These are phyloP conservation scores for Hypomesus transpacificus DNA, from an alignment of 2,113 vertebrate species.

Conservation along the genomic window DNA sequence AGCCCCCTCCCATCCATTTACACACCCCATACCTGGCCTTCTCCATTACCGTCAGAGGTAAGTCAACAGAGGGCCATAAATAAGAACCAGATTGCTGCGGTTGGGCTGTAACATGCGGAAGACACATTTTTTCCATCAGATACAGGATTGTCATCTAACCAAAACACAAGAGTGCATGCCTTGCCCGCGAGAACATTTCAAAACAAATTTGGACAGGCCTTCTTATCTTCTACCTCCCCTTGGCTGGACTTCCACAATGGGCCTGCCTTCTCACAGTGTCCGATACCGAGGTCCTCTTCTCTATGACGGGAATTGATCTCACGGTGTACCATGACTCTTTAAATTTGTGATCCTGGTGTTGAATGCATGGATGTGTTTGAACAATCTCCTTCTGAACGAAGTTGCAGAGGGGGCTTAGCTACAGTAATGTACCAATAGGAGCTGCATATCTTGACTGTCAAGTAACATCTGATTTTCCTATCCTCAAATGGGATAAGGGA, in stretches of 20 bases:
- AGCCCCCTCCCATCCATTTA: background rate
- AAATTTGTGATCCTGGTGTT: background rate
- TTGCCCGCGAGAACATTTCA: constrained; percentile 40
- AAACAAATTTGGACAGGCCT: constrained; percentile 37
- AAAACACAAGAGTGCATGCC: constrained; percentile 35
- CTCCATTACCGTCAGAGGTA: constrained; percentile 20
- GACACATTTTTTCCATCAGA: constrained; percentile 39
- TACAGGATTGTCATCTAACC: constrained; percentile 35
- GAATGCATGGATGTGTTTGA: background rate
- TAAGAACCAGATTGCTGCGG: constrained; percentile 43
- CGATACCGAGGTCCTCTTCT: constrained; percentile 16
- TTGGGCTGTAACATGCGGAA: constrained; percentile 35
- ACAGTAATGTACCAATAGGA: too few species aligned
- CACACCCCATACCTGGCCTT: constrained; percentile 22
- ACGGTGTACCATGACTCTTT: background rate
- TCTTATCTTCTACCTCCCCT: constrained; percentile 28
- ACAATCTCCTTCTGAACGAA: background rate
- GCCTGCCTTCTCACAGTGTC: constrained; percentile 16
- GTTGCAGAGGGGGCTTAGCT: too few species aligned
- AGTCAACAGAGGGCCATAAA: constrained; percentile 24
- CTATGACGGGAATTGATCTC: constrained; percentile 24
- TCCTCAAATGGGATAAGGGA: too few species aligned
- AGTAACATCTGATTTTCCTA: background rate
- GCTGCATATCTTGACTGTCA: too few species aligned
- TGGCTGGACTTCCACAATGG: constrained; percentile 13